Conservation (phyloP, 2,888 invertebrate genomes). For the Osmoderma eremita region DNA sequence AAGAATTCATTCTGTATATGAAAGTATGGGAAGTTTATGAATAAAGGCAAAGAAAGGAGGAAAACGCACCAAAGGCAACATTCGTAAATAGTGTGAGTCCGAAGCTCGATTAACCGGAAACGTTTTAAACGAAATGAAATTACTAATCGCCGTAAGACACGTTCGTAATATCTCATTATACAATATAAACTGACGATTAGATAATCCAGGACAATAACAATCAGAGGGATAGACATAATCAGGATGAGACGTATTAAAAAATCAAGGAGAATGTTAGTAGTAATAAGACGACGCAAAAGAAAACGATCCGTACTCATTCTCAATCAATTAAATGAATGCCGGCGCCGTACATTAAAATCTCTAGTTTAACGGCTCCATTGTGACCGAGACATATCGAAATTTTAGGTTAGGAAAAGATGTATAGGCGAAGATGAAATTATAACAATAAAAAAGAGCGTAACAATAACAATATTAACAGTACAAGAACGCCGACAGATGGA, state of each 20-base stretch:
- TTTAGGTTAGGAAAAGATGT: constrained; percentile 1
- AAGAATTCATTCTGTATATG: too few relatives aligned
- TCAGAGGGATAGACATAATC: constrained; percentile 32
- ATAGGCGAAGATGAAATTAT: constrained; percentile 3
- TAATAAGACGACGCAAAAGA: constrained; percentile 12
- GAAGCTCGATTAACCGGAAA: constrained; percentile 15
- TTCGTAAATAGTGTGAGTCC: neutral
- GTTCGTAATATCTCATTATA: constrained; percentile 27
- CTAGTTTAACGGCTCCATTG: constrained; percentile 24
- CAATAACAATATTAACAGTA: constrained; percentile 7
- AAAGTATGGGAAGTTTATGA: too few relatives aligned
- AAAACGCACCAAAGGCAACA: neutral
- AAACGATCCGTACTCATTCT: neutral
- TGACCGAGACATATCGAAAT: constrained; percentile 2
- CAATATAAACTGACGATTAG: constrained; percentile 25
- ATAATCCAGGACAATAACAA: constrained; percentile 28
- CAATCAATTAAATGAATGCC: constrained; percentile 30
- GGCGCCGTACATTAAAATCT: constrained; percentile 28
- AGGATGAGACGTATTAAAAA: constrained; percentile 38
- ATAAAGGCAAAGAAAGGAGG: too few relatives aligned
- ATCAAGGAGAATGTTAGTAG: constrained; percentile 16
- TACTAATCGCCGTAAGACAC: constrained; percentile 20
- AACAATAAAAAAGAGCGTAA: neutral
- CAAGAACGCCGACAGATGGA: constrained; percentile 3
- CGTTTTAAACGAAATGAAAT: constrained; percentile 27